Evolutionary conservation across 2,797 vertebrate species (phyloP).

Genomic region (Meda fulgida): DNA sequence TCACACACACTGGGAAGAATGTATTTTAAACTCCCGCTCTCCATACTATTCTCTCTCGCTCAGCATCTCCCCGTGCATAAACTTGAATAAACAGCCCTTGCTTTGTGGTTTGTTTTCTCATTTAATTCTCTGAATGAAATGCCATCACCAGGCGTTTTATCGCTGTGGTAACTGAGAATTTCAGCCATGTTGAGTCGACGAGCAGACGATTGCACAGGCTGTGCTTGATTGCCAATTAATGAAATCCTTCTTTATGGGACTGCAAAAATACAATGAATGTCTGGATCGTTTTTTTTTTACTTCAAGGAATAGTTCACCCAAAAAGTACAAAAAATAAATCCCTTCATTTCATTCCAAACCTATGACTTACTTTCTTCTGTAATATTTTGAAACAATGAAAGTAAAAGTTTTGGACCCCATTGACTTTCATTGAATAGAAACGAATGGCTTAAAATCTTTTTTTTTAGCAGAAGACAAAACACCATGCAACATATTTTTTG

Average conservation of each 20-base stretch:
- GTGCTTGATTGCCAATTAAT: conserved; percentile 46
- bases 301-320: background rate
- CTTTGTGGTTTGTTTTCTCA: conserved; percentile 81
- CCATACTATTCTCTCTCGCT: conserved; percentile 40
- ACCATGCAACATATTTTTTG: background rate
- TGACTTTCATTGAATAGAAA: background rate
- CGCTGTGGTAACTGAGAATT: conserved; percentile 89
- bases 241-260: conserved; percentile 8
- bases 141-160: conserved; percentile 81
- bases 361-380: background rate
- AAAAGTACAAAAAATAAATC: background rate
- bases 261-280: conserved; percentile 1
- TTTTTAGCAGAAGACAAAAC: background rate
- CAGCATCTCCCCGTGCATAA: conserved; percentile 75
- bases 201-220: conserved; percentile 35
- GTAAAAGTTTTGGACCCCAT: background rate
- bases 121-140: conserved; percentile 85
- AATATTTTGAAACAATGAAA: background rate
- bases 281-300: background rate
- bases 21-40: conserved; percentile 80
- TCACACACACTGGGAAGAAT: conserved; percentile 83
- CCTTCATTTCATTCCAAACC: background rate
- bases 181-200: conserved; percentile 68
- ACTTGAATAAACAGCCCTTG: conserved; percentile 89
- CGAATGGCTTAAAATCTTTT: background rate